Base-by-base conservation (phyloP, 2,888 invertebrate species). In the Osedax fenrisi region DNA sequence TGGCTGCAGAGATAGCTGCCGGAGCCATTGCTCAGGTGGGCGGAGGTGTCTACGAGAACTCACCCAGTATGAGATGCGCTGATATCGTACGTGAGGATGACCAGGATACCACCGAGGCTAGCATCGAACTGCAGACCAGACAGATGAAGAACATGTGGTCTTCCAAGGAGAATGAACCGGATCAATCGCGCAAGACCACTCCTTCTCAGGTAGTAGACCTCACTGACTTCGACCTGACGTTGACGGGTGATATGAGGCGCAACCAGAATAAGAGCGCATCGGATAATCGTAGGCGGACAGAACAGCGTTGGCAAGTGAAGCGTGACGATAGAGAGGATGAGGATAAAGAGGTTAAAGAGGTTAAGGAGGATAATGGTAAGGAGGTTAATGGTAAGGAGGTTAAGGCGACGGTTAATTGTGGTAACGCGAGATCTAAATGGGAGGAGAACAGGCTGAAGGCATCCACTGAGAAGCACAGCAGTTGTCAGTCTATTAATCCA, bases 21-120 rank as follows among this genome's bases (percentile, higher is more conserved):
- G 41, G 10, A 5, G 41, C 41, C 41, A 17, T 41, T 10, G 41
- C 5, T 17, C 59, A 69, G 61, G 73, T 26, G 21, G 76, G 76
- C n/a, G 73, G 75, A 2, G 79, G 77, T 23, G 77, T 78, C n/a
- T 78, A 75, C 56, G 79, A 78, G 75, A 78, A 79, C 59, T 70
- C 77, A 69, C 78, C 78, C 3, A 74, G 68, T 26, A 59, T 26
- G 13, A 70, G 75, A 21, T 17, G 41, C 17, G 74, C 77, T 25
- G 78, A 76, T 21, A 76, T 79, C n/a, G 67, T 77, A n/a, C 74
- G 78, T n/a, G 78, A 79, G 74, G 72, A 27, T 3, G 27, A 69
- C n/a, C 17, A 62, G 5, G 69, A 68, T 22, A 10, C 56, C 26
- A 26, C 62, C 72, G 62, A 72, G 26, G 72, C n/a, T 1, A 24